Evolutionary conservation across 1,140 invertebrate species (phyloP).

Genomic region (Caenorhabditis brenneri): DNA sequence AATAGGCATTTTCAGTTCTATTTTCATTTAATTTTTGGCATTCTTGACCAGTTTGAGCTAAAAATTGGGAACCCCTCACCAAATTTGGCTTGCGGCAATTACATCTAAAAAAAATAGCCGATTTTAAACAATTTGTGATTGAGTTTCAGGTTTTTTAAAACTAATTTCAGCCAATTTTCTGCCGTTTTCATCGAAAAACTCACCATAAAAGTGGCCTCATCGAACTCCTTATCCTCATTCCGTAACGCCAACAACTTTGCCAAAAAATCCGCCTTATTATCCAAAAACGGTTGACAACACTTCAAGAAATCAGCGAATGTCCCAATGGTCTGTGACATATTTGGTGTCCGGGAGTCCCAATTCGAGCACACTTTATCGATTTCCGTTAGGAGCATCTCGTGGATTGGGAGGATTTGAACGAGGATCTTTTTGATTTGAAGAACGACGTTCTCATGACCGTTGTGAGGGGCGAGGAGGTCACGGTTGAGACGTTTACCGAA

Average conservation of each 20-base stretch:
- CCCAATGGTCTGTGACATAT: background rate
- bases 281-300: conserved; percentile 42
- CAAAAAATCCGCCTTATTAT: conserved; percentile 11
- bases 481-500: background rate
- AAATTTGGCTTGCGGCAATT: too few relatives aligned
- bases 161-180: background rate
- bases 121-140: background rate
- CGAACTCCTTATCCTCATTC: conserved; percentile 44
- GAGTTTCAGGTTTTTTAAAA: too few relatives aligned
- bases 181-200: background rate
- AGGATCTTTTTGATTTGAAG: conserved; percentile 29
- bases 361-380: background rate
- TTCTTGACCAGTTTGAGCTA: too few relatives aligned
- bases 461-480: conserved; percentile 2
- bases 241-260: background rate
- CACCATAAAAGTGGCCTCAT: conserved; percentile 45
- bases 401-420: conserved; percentile 31
- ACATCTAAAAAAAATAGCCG: too few relatives aligned
- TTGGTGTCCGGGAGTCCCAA: conserved; percentile 30
- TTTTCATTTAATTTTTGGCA: too few relatives aligned
- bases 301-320: conserved; percentile 34
- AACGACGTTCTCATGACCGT: background rate
- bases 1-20: too few relatives aligned
- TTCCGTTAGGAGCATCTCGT: conserved; percentile 23
- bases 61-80: too few relatives aligned